These are phyloP conservation scores for Aquatica leii DNA, from an alignment of 2,888 invertebrate genomes.

Conservation along the genomic window DNA sequence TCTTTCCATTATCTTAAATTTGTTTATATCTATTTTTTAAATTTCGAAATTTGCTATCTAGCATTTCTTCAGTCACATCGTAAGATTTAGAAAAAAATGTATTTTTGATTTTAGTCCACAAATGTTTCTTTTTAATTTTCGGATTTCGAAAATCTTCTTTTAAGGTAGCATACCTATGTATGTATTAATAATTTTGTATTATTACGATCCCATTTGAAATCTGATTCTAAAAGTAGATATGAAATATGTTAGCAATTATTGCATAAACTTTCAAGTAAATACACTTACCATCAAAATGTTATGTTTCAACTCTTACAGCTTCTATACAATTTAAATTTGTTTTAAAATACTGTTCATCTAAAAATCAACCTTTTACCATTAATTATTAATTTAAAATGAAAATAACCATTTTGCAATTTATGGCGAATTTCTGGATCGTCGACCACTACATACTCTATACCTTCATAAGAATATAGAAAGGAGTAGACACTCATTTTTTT, in stretches of 20 bases:
- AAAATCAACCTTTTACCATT: conserved; percentile 4
- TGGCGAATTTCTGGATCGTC: background rate
- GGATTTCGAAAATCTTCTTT: conserved; percentile 7
- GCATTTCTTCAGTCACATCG: background rate
- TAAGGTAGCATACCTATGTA: background rate
- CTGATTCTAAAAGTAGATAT: conserved; percentile 5
- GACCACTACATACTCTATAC: conserved; percentile 1
- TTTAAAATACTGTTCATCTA: conserved; percentile 4
- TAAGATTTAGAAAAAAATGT: background rate
- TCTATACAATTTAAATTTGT: conserved; percentile 2
- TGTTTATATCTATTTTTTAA: background rate
- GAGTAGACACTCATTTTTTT: background rate
- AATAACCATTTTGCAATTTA: conserved; percentile 3
- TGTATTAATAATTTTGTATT: background rate
- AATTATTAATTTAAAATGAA: conserved; percentile 5
- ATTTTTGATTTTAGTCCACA: conserved; percentile 6
- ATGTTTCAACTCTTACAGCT: background rate
- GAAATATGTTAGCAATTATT: conserved; percentile 1
- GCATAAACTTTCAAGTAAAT: conserved; percentile 2
- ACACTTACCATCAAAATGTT: background rate
- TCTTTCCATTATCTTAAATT: conserved; percentile 1
- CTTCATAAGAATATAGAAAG: conserved; percentile 2
- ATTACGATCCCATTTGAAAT: conserved; percentile 1
- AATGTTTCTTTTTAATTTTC: background rate
- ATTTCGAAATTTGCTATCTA: conserved; percentile 4